Conservation (phyloP, 2,888 invertebrate genomes). For the Tiphia femorata region DNA sequence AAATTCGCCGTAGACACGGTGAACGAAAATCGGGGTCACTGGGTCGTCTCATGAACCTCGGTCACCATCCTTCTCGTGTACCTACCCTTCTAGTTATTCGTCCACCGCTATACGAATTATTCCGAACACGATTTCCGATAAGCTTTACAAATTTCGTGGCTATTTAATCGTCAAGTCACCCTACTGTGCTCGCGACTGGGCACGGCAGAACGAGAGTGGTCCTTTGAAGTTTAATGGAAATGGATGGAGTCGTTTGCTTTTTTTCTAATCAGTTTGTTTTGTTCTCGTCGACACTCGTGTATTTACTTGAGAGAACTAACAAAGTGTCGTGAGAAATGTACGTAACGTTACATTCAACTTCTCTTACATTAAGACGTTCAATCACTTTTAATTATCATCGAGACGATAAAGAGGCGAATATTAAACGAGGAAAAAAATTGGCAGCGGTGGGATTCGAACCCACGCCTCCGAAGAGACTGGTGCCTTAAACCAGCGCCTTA, state of each 20-base stretch:
- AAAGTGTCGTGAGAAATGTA: too few species aligned
- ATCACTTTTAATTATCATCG: too few species aligned
- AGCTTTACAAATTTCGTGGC: too few species aligned
- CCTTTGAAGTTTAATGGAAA: too few species aligned
- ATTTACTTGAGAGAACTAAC: too few species aligned
- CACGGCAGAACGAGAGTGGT: too few species aligned
- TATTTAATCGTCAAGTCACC: too few species aligned
- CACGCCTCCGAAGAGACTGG: slow-evolving; percentile 69
- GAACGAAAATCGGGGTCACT: slow-evolving; percentile 51
- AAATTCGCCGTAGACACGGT: slow-evolving; percentile 41
- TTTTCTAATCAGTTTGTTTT: background rate
- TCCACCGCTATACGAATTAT: too few species aligned
- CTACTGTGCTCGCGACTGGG: too few species aligned
- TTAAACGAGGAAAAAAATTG: slow-evolving; percentile 47
- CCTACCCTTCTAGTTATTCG: too few species aligned
- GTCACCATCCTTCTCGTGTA: slow-evolving; percentile 1
- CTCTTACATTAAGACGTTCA: background rate
- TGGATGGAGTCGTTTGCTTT: background rate
- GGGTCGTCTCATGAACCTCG: slow-evolving; percentile 39
- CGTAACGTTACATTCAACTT: too few species aligned
- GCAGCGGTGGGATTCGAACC: slow-evolving; percentile 69
- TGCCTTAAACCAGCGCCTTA: slow-evolving; percentile 69
- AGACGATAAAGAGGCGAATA: background rate
- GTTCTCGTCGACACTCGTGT: background rate
- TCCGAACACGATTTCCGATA: too few species aligned